These are phyloP conservation scores for Geotrypetes seraphini DNA, from an alignment of 2,797 vertebrate genomes.

Conservation along the genomic window DNA sequence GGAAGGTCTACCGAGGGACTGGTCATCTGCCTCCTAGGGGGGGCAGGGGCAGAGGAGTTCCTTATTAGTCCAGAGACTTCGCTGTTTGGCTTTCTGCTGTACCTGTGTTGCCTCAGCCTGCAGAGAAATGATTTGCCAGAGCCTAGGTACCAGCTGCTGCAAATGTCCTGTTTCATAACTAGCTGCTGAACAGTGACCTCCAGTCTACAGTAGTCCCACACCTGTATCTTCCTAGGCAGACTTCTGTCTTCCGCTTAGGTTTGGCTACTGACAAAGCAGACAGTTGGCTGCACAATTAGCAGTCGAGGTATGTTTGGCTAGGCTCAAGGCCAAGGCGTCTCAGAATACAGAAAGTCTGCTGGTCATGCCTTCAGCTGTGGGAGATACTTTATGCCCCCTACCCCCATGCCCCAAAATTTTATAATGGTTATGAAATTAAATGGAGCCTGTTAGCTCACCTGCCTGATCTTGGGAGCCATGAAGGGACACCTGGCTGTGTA, in stretches of 20 bases:
- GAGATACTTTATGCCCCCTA: slow-evolving; percentile 19
- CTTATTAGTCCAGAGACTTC: slow-evolving; percentile 52
- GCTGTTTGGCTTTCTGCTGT: neutral
- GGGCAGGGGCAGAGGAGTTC: slow-evolving; percentile 56
- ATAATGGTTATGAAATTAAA: neutral
- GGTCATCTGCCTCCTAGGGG: slow-evolving; percentile 52
- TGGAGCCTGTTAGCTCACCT: neutral
- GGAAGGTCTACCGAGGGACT: slow-evolving; percentile 49
- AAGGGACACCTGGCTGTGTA: neutral
- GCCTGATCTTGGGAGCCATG: neutral
- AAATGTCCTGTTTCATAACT: too few species aligned
- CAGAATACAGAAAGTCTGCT: slow-evolving; percentile 23
- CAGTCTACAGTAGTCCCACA: too few species aligned
- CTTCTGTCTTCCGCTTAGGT: too few species aligned
- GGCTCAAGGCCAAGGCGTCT: too few species aligned
- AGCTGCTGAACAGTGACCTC: too few species aligned
- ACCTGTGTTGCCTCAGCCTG: neutral
- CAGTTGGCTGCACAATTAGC: too few species aligned
- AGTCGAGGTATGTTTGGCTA: too few species aligned
- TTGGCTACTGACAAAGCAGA: too few species aligned
- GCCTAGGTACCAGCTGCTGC: too few species aligned
- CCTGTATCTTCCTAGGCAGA: too few species aligned
- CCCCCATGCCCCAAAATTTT: slow-evolving; percentile 24
- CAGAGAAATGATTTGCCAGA: too few species aligned
- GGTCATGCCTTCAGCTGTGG: slow-evolving; percentile 20